A percentile compares a stretch with the other conserved stretches of the same genome.
Evolutionary conservation across 2,888 invertebrate genomes (phyloP).

Genomic region (Tachina fera): DNA sequence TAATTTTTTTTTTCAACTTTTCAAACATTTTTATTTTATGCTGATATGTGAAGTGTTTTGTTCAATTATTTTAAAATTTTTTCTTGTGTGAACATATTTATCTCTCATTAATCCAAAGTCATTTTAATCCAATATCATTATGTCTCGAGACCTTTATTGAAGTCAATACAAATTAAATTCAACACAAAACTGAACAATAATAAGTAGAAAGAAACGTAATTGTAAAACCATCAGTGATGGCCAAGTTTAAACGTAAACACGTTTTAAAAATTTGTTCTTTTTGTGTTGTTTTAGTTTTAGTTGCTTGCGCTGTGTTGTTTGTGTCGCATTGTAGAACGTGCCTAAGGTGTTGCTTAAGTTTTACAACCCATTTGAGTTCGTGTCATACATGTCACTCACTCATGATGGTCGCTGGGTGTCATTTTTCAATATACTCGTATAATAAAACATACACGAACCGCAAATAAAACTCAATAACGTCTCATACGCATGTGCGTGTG

Average conservation of each 20-base stretch:
- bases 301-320: neutral
- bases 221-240: neutral
- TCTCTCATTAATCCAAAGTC: neutral
- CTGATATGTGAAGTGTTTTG: neutral
- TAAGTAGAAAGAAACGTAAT: neutral
- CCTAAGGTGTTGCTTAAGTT: constrained; percentile 48
- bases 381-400: constrained; percentile 57
- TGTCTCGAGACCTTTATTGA: constrained; percentile 13
- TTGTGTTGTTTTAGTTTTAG: no score
- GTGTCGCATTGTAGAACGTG: constrained; percentile 40
- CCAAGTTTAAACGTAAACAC: constrained; percentile 40
- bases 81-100: neutral
- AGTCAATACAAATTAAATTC: constrained; percentile 16
- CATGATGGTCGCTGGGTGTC: constrained; percentile 34
- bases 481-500: constrained; percentile 43
- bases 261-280: constrained; percentile 35
- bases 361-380: constrained; percentile 50
- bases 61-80: neutral
- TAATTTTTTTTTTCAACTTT: neutral
- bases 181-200: constrained; percentile 1
- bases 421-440: constrained; percentile 43
- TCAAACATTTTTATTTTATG: neutral
- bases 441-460: neutral
- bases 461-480: constrained; percentile 12
- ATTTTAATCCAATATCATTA: neutral